Conservation (phyloP, 2,797 vertebrate species). For the Hybognathus amarus region DNA sequence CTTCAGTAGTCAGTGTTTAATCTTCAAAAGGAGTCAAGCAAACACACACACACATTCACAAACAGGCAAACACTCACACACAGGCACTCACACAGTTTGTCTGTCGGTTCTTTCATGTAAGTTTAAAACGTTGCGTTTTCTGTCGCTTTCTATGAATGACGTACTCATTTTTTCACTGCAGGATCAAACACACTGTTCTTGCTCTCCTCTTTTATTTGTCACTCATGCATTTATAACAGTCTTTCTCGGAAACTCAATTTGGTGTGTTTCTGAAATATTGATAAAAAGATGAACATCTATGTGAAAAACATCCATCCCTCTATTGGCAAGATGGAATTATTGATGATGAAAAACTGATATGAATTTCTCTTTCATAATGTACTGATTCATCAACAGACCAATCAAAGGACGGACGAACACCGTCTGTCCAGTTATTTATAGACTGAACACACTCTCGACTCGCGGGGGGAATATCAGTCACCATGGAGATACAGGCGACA, state of each 20-base stretch:
- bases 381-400: conserved; percentile 14
- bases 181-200: conserved; percentile 10
- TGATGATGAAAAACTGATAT: neutral
- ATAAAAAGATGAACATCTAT: neutral
- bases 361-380: neutral
- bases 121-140: neutral
- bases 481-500: conserved; percentile 9
- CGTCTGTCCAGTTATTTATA: conserved; percentile 28
- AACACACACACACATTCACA: neutral
- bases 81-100: neutral
- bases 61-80: neutral
- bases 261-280: neutral
- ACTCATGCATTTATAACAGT: conserved; percentile 5
- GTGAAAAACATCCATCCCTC: neutral
- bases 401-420: neutral
- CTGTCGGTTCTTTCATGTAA: conserved; percentile 22
- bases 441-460: neutral
- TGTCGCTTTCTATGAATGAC: conserved; percentile 33
- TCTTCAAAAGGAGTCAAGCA: conserved; percentile 4
- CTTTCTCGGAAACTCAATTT: neutral
- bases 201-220: neutral
- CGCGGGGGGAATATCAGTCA: neutral
- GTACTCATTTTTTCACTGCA: conserved; percentile 2
- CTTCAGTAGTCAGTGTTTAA: conserved; percentile 16
- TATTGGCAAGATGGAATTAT: neutral